Evolutionary conservation across 2,888 invertebrate species (phyloP), one percentile per base, ranked within the genome.

Genomic region (Caenorhabditis uteleia): DNA sequence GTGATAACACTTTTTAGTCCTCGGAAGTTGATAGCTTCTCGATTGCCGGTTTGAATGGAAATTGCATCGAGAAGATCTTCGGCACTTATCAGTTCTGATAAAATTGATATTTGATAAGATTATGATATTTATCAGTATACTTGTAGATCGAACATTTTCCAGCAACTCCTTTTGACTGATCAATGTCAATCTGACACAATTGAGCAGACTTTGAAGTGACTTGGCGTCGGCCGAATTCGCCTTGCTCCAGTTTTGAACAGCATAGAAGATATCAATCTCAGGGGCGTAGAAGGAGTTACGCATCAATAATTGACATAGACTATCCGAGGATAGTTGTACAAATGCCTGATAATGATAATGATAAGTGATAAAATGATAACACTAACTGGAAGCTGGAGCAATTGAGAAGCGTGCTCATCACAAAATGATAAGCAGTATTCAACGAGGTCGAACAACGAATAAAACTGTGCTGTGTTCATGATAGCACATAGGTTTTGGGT

Each of bases 201-300:
- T 72, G 10, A 85, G 58, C 14, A 79, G 49, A 10, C 20, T 18
- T 38, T 38, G 59, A 18, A 65, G 50, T 0, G 23, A 42, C 5
- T 31, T 25, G 20, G 14, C 44, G 27, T 46, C 43, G 29, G 58
- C 33, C 14, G 66, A 48, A 47, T 68, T 59, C 1, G 89, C 88
- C 74, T 88, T 89, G 75, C 91, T 90, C 95, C 95, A 97, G 56
- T 87, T 88, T 83, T 89, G 88, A 0, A 95, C 91, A 0, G 93
- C 91, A 77, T 89, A 88, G 86, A 98, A 98, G 72, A 98, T 95
- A 78, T 94, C 91, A 34, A 92, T 91, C 86, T 98, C 98, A 0
- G 91, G 90, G 0, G 93, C 95, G 86, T 91, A 97, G 86, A 98
- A 97, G 7, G 95, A 95, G 85, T 97, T 92, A 46, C 95, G 88